Conservation (phyloP, 2,113 vertebrate genomes). For the Phalacrocorax carbo region DNA sequence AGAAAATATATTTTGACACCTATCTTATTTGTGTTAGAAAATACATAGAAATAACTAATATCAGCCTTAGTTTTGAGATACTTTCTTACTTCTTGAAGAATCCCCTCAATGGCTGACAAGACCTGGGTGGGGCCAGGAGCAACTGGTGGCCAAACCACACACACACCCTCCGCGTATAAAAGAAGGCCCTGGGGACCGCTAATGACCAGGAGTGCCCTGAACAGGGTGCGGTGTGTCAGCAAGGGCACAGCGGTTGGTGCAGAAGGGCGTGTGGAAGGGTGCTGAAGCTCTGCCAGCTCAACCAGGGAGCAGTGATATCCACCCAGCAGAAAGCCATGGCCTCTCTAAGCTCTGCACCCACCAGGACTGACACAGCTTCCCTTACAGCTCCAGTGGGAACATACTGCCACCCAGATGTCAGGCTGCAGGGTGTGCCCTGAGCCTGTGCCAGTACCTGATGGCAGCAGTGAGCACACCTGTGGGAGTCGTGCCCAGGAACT, state of each 20-base stretch:
- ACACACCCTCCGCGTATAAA: background rate
- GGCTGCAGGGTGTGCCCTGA: background rate
- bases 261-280: background rate
- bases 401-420: background rate
- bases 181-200: background rate
- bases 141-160: too few relatives aligned
- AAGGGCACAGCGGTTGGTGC: background rate
- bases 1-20: background rate
- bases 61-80: background rate
- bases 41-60: background rate
- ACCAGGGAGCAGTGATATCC: background rate
- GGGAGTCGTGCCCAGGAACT: background rate
- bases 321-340: background rate
- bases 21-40: background rate
- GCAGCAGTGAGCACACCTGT: background rate
- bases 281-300: background rate
- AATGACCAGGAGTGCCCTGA: background rate
- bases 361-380: background rate
- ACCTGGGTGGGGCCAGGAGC: background rate
- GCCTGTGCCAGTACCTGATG: rapidly evolving
- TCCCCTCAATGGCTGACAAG: background rate
- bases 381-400: background rate
- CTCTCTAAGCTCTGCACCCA: background rate
- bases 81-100: background rate
- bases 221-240: background rate